Conservation (phyloP, 1,140 invertebrate species). For the Pomacea maculata region DNA sequence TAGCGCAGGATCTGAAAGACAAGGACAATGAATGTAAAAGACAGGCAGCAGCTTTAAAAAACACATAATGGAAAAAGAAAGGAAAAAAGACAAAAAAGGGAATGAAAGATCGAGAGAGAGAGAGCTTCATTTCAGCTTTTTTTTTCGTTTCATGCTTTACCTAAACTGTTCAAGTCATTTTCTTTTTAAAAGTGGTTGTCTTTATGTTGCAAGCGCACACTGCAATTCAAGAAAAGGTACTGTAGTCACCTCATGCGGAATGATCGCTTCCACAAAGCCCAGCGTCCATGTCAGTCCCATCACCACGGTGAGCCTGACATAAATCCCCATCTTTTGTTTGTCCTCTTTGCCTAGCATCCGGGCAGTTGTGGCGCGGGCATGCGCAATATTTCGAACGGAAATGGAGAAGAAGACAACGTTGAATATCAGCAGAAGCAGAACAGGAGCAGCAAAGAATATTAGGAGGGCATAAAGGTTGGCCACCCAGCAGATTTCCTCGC, state of each 20-base stretch:
- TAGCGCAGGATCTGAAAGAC: constrained; percentile 1
- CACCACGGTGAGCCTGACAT: constrained; percentile 66
- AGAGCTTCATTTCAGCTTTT: too few species aligned
- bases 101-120: too few species aligned
- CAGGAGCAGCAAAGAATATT: constrained; percentile 57
- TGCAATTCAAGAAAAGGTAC: too few species aligned
- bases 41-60: too few species aligned
- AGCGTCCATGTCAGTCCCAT: constrained; percentile 62
- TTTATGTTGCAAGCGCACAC: too few species aligned
- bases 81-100: too few species aligned
- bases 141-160: too few species aligned
- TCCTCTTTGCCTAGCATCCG: constrained; percentile 24
- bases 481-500: constrained; percentile 65
- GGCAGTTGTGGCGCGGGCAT: constrained; percentile 34
- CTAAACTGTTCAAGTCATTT: too few species aligned
- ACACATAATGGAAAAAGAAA: too few species aligned
- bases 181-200: too few species aligned
- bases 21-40: not conserved
- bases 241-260: constrained; percentile 15
- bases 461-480: constrained; percentile 41
- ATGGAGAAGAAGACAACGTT: constrained; percentile 55
- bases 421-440: constrained; percentile 51
- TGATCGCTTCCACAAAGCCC: constrained; percentile 49
- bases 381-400: constrained; percentile 65
- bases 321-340: constrained; percentile 62